Base-by-base conservation (phyloP, 2,797 vertebrate species). In the Helostoma temminkii region DNA sequence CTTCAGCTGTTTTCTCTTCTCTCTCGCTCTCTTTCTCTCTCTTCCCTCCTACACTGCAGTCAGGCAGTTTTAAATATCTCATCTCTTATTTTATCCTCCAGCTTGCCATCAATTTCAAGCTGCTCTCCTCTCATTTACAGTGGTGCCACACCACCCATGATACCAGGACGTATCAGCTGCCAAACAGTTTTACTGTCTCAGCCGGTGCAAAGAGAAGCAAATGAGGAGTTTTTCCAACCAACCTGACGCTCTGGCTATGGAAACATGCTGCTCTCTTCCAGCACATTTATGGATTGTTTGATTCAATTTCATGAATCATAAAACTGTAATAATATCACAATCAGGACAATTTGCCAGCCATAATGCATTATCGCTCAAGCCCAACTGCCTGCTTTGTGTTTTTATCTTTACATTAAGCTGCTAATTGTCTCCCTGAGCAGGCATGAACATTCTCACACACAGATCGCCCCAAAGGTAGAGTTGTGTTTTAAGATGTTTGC, bases 41-140 rank as follows among this genome's bases (percentile, higher is more conserved):
- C 52, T 55, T 66, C 37, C 66, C 75, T 82, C 75, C 77, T 58
- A 73, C 81, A 67, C 72, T 71, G 61, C 76, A 90, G 78, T 48
- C 66, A 65, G 60, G 66, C 80, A 68, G 75, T 65, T 61, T 88
- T 87, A 80, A 82, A 77, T 76, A 84, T 78, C 85, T 69, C 55
- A 45, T 89, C 82, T 89, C 82, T 72, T 80, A 81, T 85, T 86
- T 80, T 70, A 63, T 82, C 86, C 81, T 89, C 65, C 59, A 81
- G 78, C 82, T 80, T 72, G 78, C 71, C 77, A 82, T 90, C 76
- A 71, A 79, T 71, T 82, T 81, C 85, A 86, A 87, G 85, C 84
- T 90, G 76, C 84, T 86, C 89, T 71, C 76, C 48, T 81, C 70
- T 83, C 81, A 72, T 90, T 88, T 83, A 83, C 86, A 83, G 69